Conservation (phyloP, 2,113 vertebrate genomes). For the Poeciliopsis occidentalis region DNA sequence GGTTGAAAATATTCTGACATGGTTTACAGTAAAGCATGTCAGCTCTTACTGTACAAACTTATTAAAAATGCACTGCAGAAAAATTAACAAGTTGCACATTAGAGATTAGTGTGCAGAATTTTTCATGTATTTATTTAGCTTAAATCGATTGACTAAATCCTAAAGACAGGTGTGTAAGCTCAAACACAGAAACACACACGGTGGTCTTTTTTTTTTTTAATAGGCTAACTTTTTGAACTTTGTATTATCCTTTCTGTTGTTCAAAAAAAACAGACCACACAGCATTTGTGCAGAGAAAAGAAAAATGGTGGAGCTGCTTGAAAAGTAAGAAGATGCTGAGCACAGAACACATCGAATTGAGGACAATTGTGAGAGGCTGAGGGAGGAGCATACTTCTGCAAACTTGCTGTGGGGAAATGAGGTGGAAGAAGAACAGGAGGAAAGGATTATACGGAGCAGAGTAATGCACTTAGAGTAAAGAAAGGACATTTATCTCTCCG, state of each 20-base stretch:
- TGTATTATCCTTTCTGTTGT: conserved; percentile 24
- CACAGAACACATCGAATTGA: conserved; percentile 10
- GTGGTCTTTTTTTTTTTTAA: conserved; percentile 8
- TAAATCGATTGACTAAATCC: conserved; percentile 45
- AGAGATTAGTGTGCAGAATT: conserved; percentile 4
- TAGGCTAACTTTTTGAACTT: conserved; percentile 47
- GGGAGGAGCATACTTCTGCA: conserved; percentile 19
- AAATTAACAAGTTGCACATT: conserved; percentile 5
- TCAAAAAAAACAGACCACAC: conserved; percentile 23
- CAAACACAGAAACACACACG: conserved; percentile 29
- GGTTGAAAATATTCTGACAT: background rate
- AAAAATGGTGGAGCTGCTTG: conserved; percentile 1
- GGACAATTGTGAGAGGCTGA: conserved; percentile 12
- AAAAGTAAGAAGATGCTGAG: conserved; percentile 8
- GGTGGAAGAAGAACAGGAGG: conserved; percentile 25
- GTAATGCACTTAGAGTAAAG: conserved; percentile 51
- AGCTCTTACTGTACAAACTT: conserved; percentile 28
- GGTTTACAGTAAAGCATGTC: background rate
- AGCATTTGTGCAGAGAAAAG: conserved; percentile 19
- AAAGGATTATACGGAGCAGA: conserved; percentile 56
- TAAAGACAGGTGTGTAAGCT: conserved; percentile 30
- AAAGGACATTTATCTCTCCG: conserved; percentile 61
- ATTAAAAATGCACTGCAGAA: background rate
- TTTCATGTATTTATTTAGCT: conserved; percentile 54
- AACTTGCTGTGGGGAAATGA: conserved; percentile 33